Evolutionary conservation across 2,113 vertebrate genomes (phyloP).

Genomic region (Plectropomus leopardus): DNA sequence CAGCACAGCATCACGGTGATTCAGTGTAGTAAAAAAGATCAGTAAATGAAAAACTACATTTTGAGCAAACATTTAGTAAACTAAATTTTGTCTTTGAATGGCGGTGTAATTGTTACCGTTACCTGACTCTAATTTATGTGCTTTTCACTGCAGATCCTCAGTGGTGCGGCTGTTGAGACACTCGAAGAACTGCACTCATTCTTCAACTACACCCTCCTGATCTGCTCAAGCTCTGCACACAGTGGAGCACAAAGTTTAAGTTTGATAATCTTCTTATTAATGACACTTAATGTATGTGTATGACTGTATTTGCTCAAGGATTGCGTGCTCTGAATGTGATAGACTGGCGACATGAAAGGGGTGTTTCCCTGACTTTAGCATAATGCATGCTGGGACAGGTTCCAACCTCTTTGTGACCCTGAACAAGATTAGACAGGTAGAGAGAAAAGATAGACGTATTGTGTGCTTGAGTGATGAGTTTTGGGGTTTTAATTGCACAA

Average conservation of each 20-base stretch:
- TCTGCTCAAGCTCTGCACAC: not conserved
- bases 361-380: not conserved
- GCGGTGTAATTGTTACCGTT: not conserved
- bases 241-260: not conserved
- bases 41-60: too few relatives aligned
- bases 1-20: too few relatives aligned
- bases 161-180: constrained; percentile 60
- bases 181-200: not conserved
- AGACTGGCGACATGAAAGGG: not conserved
- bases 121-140: not conserved
- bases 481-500: not conserved
- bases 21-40: too few relatives aligned
- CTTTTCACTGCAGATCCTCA: constrained; percentile 28
- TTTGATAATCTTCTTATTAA: not conserved
- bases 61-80: too few relatives aligned
- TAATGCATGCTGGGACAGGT: constrained; percentile 15
- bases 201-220: not conserved
- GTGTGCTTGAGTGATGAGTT: not conserved
- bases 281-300: not conserved
- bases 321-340: not conserved
- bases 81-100: not conserved
- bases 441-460: not conserved
- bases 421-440: not conserved
- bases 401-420: constrained; percentile 22
- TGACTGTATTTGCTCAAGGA: constrained; percentile 17